These are phyloP conservation scores for Eubucco bourcierii DNA, from an alignment of 2,113 vertebrate species.

Conservation along the genomic window DNA sequence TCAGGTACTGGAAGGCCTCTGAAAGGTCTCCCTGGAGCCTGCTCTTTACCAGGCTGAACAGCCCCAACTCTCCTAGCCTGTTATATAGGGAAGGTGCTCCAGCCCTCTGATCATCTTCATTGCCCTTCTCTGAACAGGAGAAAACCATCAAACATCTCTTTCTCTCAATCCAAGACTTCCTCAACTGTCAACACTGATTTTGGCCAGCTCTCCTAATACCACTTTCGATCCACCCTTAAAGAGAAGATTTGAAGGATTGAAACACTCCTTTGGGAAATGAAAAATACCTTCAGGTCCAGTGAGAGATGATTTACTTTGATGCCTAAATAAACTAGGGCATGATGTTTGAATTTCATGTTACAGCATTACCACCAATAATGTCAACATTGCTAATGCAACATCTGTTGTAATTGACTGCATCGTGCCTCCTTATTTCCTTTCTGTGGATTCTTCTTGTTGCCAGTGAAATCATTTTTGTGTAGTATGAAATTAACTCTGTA, in stretches of 20 bases:
- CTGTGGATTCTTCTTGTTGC: neutral
- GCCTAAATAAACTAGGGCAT: neutral
- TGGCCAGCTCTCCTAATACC: neutral
- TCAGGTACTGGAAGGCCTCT: too few species aligned
- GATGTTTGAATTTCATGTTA: neutral
- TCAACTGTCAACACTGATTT: neutral
- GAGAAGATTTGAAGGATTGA: neutral
- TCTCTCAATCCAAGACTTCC: neutral
- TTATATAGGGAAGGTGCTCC: too few species aligned
- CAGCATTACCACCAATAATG: neutral
- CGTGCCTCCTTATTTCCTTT: neutral
- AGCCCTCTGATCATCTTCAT: too few species aligned
- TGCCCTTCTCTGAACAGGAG: neutral
- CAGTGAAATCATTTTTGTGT: neutral
- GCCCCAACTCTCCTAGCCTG: too few species aligned
- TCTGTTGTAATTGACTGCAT: neutral
- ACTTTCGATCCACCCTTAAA: neutral
- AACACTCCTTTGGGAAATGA: neutral
- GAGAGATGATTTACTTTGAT: conserved; percentile 43
- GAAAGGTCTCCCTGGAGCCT: too few species aligned
- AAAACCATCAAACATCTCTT: neutral
- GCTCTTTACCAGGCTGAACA: too few species aligned
- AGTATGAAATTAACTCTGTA: neutral
- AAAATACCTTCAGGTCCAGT: conserved; percentile 17
- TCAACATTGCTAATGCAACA: conserved; percentile 17